Evolutionary conservation across 2,888 invertebrate genomes (phyloP).

Genomic region (Papilio demoleus): DNA sequence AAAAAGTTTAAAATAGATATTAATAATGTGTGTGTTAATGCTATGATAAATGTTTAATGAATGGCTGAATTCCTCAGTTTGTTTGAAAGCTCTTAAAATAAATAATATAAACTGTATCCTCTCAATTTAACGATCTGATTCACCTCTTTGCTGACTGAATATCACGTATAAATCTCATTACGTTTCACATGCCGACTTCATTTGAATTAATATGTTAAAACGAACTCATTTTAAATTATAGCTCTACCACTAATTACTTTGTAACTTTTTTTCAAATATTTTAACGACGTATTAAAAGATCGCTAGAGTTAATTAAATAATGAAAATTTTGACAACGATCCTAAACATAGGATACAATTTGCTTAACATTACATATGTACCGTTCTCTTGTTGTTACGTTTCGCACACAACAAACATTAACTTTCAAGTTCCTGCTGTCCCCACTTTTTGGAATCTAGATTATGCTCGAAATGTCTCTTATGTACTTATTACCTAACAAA

Average conservation of each 20-base stretch:
- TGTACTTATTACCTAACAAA: neutral
- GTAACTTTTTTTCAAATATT: slow-evolving; percentile 1
- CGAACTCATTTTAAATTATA: slow-evolving; percentile 5
- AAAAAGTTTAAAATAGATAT: neutral
- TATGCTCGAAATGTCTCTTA: neutral
- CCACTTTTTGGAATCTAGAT: neutral
- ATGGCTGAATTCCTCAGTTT: slow-evolving; percentile 19
- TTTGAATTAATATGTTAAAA: slow-evolving; percentile 22
- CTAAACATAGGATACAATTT: neutral
- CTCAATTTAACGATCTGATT: slow-evolving; percentile 29
- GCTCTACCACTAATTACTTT: slow-evolving; percentile 1
- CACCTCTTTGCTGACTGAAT: slow-evolving; percentile 11
- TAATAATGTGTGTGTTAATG: neutral
- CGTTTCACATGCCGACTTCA: slow-evolving; percentile 25
- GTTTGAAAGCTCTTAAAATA: slow-evolving; percentile 32
- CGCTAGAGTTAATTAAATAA: neutral
- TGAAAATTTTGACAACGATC: neutral
- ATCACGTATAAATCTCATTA: slow-evolving; percentile 33
- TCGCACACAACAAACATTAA: neutral
- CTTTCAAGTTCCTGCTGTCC: neutral
- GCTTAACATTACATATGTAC: too few relatives aligned
- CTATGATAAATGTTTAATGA: slow-evolving; percentile 23
- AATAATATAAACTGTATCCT: slow-evolving; percentile 22
- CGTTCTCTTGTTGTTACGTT: neutral
- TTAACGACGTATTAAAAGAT: neutral